A percentile compares a stretch with the other conserved stretches of the same genome.
Evolutionary conservation across 2,113 vertebrate species (phyloP).

Genomic region (Todiramphus saurophagus): DNA sequence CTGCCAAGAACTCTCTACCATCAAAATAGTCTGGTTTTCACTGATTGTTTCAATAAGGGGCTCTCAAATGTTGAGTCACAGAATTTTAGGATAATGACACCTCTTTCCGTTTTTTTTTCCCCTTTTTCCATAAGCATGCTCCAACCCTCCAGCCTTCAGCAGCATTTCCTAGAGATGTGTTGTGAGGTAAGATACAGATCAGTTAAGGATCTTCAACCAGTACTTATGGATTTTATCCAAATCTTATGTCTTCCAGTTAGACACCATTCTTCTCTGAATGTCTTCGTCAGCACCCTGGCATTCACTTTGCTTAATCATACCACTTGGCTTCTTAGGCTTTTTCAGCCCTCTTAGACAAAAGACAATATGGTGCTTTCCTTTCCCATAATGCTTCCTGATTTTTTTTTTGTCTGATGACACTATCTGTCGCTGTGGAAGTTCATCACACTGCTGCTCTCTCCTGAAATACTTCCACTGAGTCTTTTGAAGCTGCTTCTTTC

Average conservation of each 20-base stretch:
- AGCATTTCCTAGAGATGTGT: not conserved
- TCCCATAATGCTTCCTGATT: not conserved
- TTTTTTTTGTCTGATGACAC: not conserved
- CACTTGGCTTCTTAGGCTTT: not conserved
- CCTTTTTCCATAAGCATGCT: not conserved
- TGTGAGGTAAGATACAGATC: not conserved
- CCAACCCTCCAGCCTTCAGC: not conserved
- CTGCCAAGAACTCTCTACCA: not conserved
- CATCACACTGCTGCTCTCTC: not conserved
- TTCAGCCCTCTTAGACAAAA: not conserved
- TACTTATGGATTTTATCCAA: not conserved
- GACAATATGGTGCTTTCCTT: not conserved
- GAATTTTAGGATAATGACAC: not conserved
- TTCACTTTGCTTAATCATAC: not conserved
- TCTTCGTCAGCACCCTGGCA: not conserved
- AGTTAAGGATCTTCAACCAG: not conserved
- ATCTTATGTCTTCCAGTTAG: not conserved
- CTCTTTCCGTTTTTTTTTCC: not conserved
- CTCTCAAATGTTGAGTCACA: not conserved
- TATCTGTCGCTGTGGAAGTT: not conserved
- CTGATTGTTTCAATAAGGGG: not conserved
- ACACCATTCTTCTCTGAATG: not conserved
- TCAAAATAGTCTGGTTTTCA: not conserved
- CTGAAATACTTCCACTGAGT: not conserved
- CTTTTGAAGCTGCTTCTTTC: not conserved